Evolutionary conservation across 2,113 vertebrate genomes (phyloP), one percentile per base, ranked within the genome.

Genomic region (Ifrita kowaldi): DNA sequence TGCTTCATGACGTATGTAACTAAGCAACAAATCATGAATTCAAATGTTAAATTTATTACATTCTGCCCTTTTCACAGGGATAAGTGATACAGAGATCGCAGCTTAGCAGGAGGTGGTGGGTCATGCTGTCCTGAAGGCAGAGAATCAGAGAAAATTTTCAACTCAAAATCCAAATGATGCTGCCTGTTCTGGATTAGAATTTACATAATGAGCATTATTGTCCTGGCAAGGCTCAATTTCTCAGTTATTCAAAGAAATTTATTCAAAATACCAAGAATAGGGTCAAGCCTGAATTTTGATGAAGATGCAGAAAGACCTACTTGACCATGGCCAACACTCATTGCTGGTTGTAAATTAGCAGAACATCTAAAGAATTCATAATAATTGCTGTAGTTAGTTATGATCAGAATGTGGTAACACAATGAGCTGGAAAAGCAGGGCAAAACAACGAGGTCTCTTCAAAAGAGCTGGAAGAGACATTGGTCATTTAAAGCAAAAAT

Each of bases 401-500:
- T 59, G 42, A 62, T 44, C 55, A 62, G 76, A 83, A 21, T 10
- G 20, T 14, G 35, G 24, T 30, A 60, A 70, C 64, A 60, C 46
- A 75, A 74, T 84, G 67, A 84, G 41, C 69, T 82, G 65, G 56
- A 73, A 84, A 86, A 86, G 35, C 27, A 18, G 22, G 8, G 20
- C 5, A 1, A 44, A 93, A 53, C 0, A 1, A 78, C 3, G 2
- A 83, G 37, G 24, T 59, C 44, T 65, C 75, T 74, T 94, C 59
- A 32, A 83, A 70, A 83, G 33, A 8, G 5, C 24, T 84, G 41
- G 62, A 87, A 95, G 74, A 85, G 30, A 19, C 12, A 64, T 93
- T 91, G 80, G 67, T 91, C 81, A 83, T 83, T 95, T 91, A 85
- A 93, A 95, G 91, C 37, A 67, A 53, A 95, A 96, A 90, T 39